These are phyloP conservation scores for Drosophila sordidapex DNA, from an alignment of 2,888 invertebrate species.

Conservation along the genomic window DNA sequence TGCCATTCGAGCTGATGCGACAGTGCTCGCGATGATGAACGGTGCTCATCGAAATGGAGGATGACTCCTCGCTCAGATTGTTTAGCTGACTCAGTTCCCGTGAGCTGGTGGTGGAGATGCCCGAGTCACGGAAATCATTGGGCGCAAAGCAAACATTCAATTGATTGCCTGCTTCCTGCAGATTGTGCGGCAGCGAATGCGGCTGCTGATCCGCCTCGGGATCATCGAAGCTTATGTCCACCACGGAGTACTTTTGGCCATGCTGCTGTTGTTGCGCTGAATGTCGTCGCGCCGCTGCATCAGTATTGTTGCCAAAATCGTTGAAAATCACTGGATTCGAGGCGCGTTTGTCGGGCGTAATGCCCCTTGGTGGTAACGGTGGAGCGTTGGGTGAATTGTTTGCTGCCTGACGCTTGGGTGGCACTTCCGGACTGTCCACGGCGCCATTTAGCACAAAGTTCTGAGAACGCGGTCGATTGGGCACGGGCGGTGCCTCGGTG, in stretches of 20 bases:
- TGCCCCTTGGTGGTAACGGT: slow-evolving; percentile 92
- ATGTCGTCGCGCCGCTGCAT: slow-evolving; percentile 70
- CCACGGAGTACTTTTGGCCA: slow-evolving; percentile 85
- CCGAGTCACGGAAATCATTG: slow-evolving; percentile 84
- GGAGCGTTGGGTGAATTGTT: slow-evolving; percentile 88
- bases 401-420: slow-evolving; percentile 85
- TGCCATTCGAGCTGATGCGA: slow-evolving; percentile 76
- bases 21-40: slow-evolving; percentile 82
- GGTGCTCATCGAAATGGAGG: slow-evolving; percentile 73
- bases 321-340: slow-evolving; percentile 84
- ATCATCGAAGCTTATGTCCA: slow-evolving; percentile 86
- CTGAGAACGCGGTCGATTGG: slow-evolving; percentile 87
- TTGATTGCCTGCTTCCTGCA: slow-evolving; percentile 74
- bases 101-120: slow-evolving; percentile 85
- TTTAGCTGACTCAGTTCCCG: slow-evolving; percentile 83
- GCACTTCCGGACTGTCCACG: slow-evolving; percentile 85
- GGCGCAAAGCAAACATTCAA: slow-evolving; percentile 79
- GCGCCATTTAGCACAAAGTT: slow-evolving; percentile 85
- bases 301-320: slow-evolving; percentile 74
- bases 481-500: slow-evolving; percentile 87
- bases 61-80: slow-evolving; percentile 82
- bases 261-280: slow-evolving; percentile 70
- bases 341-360: slow-evolving; percentile 85
- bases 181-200: slow-evolving; percentile 70
- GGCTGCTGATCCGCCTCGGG: slow-evolving; percentile 83